Evolutionary conservation across 1,140 invertebrate genomes (phyloP), one percentile per base, ranked within the genome.

Genomic region (Trichogramma pretiosum): DNA sequence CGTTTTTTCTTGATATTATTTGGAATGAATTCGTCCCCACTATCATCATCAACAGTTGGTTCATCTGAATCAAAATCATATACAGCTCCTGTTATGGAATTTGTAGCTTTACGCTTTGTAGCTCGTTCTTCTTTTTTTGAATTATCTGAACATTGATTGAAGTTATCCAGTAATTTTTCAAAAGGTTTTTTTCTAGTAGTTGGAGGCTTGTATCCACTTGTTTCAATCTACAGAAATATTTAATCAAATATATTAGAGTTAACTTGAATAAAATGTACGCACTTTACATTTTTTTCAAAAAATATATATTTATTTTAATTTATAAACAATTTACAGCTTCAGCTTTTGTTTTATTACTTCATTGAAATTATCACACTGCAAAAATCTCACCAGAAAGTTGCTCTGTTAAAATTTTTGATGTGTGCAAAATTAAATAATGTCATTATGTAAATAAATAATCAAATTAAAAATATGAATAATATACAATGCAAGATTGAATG

Each of bases 271-370:
- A 60, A 56, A 49, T 24, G 54, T 53, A 41, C 34, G 48, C 42
- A 54, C 24, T 51, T 30, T 48, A 26, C 35, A 4, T 37, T 57
- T 34, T 57, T 58, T 60, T 62, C 54, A 55, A 57, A 37, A 53
- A 48, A 63, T 61, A 59, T 62, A 58, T 19, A 50, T 59, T 62
- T 61, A 61, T 61, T 59, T 63, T 43, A 55, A 59, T 55, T 48
- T 52, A 48, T 37, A 55, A 55, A n/a, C n/a, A n/a, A n/a, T n/a
- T n/a, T n/a, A n/a, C n/a, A n/a, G n/a, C n/a, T n/a, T n/a, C n/a
- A n/a, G n/a, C n/a, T n/a, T n/a, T n/a, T n/a, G n/a, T n/a, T n/a
- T n/a, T n/a, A n/a, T n/a, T n/a, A n/a, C n/a, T n/a, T n/a, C n/a
- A n/a, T n/a, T n/a, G n/a, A n/a, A n/a, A n/a, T n/a, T n/a, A n/a